Evolutionary conservation across 2,113 vertebrate genomes (phyloP).

Genomic region (Gila orcuttii): DNA sequence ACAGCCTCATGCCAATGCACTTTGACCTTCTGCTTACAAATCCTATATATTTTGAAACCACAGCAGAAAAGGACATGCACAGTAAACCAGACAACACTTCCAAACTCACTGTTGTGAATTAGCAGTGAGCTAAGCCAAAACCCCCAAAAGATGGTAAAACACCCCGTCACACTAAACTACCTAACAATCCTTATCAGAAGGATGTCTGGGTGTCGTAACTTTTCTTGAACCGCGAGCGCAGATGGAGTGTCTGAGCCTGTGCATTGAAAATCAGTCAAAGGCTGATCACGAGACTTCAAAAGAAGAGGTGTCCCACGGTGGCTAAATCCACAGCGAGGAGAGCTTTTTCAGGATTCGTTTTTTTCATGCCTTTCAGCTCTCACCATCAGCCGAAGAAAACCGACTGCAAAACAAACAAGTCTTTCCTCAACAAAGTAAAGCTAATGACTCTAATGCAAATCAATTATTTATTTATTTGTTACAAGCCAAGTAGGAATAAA

Average conservation of each 20-base stretch:
- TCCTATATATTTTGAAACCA: background rate
- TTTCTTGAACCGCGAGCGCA: background rate
- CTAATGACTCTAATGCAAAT: background rate
- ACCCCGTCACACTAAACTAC: background rate
- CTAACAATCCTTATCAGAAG: background rate
- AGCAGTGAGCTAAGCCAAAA: background rate
- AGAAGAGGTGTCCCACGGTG: slow-evolving; percentile 32
- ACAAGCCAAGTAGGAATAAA: background rate
- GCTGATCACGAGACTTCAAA: slow-evolving; percentile 11
- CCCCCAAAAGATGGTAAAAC: background rate
- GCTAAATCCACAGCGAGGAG: slow-evolving; percentile 36
- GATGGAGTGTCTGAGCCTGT: slow-evolving; percentile 7
- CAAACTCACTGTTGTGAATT: background rate
- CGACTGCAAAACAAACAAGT: slow-evolving; percentile 19
- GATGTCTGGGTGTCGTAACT: background rate
- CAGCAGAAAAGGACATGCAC: background rate
- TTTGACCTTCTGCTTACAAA: background rate
- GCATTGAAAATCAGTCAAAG: slow-evolving; percentile 11
- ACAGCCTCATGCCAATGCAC: background rate
- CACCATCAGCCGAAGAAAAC: background rate
- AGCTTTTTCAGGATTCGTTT: slow-evolving; percentile 46
- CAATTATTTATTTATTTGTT: background rate
- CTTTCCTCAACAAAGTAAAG: slow-evolving; percentile 1
- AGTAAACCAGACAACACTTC: background rate
- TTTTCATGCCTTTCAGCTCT: slow-evolving; percentile 9